phyloP scores from a whole-genome alignment of 2,113 vertebrate genomes.

The Heterocephalus glaber region DNA sequence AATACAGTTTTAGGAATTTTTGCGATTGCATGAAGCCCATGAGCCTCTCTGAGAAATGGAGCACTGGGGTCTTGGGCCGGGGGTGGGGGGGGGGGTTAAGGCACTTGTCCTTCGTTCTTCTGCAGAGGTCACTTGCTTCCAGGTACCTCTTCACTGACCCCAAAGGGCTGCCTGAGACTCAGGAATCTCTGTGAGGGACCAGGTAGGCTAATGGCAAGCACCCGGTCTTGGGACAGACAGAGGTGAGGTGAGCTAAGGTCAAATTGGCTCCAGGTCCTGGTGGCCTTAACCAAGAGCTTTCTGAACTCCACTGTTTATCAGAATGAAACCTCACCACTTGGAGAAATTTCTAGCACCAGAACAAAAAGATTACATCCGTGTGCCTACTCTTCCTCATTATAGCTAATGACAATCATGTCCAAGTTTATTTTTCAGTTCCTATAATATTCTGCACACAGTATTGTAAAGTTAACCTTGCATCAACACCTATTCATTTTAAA shows the following conservation, averaged over 20 bases:
- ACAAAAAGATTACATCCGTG: not conserved
- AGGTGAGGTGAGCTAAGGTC: rapidly evolving
- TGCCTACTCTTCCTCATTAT: not conserved
- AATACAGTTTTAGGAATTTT: not conserved
- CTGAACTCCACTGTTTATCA: not conserved
- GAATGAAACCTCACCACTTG: too few relatives aligned
- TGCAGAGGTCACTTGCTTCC: not conserved
- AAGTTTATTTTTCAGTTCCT: not conserved
- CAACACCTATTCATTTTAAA: not conserved
- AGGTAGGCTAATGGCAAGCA: not conserved
- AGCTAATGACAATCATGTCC: not conserved
- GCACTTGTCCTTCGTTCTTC: not conserved
- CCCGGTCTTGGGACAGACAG: rapidly evolving
- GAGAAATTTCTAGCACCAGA: not conserved
- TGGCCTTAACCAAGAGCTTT: not conserved
- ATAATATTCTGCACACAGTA: not conserved
- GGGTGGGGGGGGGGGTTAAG: not conserved
- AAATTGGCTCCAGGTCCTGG: not conserved
- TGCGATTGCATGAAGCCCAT: not conserved
- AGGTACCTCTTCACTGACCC: not conserved
- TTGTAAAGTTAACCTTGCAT: not conserved
- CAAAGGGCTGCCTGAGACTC: not conserved
- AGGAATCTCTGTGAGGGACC: rapidly evolving
- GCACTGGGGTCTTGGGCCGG: not conserved
- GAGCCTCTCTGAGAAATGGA: not conserved